Base-by-base conservation (phyloP, 2,113 vertebrate species). In the Xyliphius kryptos region DNA sequence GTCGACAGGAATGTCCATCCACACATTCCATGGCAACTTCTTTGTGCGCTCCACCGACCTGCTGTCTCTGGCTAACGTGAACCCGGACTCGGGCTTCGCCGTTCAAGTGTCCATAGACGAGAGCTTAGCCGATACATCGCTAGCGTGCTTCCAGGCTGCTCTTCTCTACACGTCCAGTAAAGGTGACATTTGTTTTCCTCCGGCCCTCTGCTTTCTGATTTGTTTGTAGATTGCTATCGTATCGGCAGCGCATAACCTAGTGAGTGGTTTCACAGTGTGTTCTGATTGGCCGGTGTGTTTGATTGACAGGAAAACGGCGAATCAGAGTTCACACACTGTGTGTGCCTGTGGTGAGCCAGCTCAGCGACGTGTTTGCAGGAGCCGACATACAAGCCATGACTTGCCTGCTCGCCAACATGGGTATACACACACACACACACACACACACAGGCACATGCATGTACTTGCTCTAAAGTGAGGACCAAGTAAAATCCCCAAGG, bases 1-100 rank as follows among this genome's bases (percentile, higher is more conserved):
- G n/a, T n/a, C n/a, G n/a, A 66, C 78, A 99, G 96, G 96, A 76
- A 87, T 99, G 67, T 97, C 96, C 56, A 97, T 98, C 88, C 96
- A 99, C 50, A 97, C 96, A 36, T 99, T 99, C 58, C 95, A 99
- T 9, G 96, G 96, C 3, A 99, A 98, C 81, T 97, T 97, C 84
- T 99, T 99, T 65, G 96, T 99, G 56, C 91, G 95, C 61, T 98
- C 96, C 67, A 98, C 95, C 40, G 95, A 97, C 79, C 82, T 99
- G 73, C 78, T 99, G 61, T 97, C 96, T 19, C 90, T 99, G 71
- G 94, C 96, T 63, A 99, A 98, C 40, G 90, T 99, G 71, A 97
- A 94, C 81, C 95, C 95, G 1, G 96, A 99, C 78, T 92, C 94
- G 16, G 94, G 92, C 70, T 98, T 93, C 73, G 93, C 95, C n/a